Base-by-base conservation (phyloP, 2,888 invertebrate species). In the Cheilosia urbana region DNA sequence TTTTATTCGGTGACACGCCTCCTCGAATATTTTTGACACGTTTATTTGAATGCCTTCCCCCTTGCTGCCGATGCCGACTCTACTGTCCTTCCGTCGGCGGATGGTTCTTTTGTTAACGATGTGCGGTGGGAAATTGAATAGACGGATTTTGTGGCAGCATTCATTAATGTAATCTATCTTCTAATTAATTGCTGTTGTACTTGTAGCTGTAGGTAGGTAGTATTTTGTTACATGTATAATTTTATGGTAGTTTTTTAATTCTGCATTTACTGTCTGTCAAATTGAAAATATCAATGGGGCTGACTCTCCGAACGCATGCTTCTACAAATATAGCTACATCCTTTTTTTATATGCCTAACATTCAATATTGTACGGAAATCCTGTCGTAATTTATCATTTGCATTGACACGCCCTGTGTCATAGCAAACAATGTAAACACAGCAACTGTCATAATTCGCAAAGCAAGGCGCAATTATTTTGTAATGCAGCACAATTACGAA, bases 1-100 rank as follows among this genome's bases (percentile, higher is more conserved):
- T 85, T 85, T 85, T 80, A 77, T 85, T 85, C 57, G 51, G 45
- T 49, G 85, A 85, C 85, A 85, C 85, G 85, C 85, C 85, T 85
- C 81, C 77, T 85, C 72, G 85, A 81, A 85, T 81, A 80, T 66
- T 77, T 81, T 77, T 77, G 85, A 85, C 85, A 81, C 85, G 85
- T 85, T 81, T 57, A 81, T 76, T 72, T 72, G 85, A 85, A 81
- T 85, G 72, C 37, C 71, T 76, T 85, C 60, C 84, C 80, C 76
- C 69, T 27, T 69, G 53, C 66, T 51, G 1, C 17, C n/a, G n/a
- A n/a, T n/a, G 21, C 24, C 47, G 27, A 27, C 21, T 34, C 5
- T 27, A 49, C 55, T 53, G 66, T 19, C 17, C 34, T 57, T 13
- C 58, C 69, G 78, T 27, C 78, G 79, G 72, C 81, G 66, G 51